phyloP scores from a whole-genome alignment of 2,888 invertebrate genomes.

The Hemaris fuciformis region DNA sequence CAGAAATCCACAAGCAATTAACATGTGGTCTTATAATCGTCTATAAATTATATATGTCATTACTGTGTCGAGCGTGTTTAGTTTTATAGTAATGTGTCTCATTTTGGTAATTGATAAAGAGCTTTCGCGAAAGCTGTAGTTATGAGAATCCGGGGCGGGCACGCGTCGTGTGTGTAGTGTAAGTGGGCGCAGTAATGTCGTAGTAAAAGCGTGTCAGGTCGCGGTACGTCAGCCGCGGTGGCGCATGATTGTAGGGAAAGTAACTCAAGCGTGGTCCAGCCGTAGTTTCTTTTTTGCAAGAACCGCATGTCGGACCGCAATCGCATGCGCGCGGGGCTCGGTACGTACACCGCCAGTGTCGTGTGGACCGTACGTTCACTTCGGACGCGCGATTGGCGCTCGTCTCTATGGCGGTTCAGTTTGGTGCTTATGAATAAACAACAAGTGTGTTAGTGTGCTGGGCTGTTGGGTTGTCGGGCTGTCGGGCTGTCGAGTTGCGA shows the following conservation, averaged over 20 bases:
- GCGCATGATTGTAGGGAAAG: constrained; percentile 63
- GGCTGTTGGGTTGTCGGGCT: constrained; percentile 48
- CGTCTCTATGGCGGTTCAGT: constrained; percentile 46
- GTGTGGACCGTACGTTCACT: constrained; percentile 75
- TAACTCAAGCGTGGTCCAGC: constrained; percentile 54
- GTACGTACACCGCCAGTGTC: constrained; percentile 73
- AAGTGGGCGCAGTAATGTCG: constrained; percentile 24
- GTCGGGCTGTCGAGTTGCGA: too few relatives aligned
- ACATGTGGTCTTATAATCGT: too few relatives aligned
- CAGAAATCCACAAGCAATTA: too few relatives aligned
- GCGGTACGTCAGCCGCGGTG: constrained; percentile 46
- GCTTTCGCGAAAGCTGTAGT: constrained; percentile 30
- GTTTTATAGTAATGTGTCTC: too few relatives aligned
- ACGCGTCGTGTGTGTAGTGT: neutral
- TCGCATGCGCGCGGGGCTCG: constrained; percentile 65
- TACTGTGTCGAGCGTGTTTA: too few relatives aligned
- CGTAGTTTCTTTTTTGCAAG: constrained; percentile 71
- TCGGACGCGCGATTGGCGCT: constrained; percentile 75
- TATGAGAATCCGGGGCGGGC: neutral
- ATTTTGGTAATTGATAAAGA: neutral
- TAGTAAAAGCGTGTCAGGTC: constrained; percentile 74
- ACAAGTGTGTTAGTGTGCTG: constrained; percentile 50
- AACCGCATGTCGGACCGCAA: constrained; percentile 53
- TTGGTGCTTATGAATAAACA: constrained; percentile 60
- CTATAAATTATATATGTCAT: too few relatives aligned